These are phyloP conservation scores for Hemicordylus capensis DNA, from an alignment of 2,113 vertebrate species.

Conservation along the genomic window DNA sequence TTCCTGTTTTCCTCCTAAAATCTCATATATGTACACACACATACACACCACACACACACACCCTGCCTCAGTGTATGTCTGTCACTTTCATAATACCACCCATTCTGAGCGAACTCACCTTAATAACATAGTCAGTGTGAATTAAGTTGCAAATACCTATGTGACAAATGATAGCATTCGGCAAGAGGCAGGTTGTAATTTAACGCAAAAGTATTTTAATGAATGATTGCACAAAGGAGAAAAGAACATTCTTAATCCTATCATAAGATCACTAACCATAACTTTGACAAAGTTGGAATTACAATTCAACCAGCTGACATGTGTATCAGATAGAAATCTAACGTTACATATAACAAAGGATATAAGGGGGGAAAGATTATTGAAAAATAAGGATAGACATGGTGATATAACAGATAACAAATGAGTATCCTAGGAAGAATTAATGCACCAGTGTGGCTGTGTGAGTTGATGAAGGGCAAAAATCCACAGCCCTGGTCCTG, in stretches of 20 bases:
- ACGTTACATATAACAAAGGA: constrained; percentile 25
- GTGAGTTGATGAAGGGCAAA: background rate
- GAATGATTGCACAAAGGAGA: constrained; percentile 31
- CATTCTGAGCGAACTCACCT: background rate
- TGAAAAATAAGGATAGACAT: background rate
- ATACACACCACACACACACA: too few species aligned
- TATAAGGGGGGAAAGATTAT: constrained; percentile 9
- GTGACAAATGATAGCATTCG: constrained; percentile 44
- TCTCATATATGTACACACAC: background rate
- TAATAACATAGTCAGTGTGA: background rate
- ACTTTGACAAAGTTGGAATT: constrained; percentile 40
- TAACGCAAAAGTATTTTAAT: constrained; percentile 57
- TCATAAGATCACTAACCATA: constrained; percentile 3
- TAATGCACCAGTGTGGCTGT: background rate
- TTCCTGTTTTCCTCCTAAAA: background rate
- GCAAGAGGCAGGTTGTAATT: constrained; percentile 29
- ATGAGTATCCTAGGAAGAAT: background rate
- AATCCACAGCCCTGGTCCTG: background rate
- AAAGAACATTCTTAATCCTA: constrained; percentile 48
- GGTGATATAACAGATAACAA: background rate
- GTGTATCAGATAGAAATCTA: constrained; percentile 8
- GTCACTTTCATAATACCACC: background rate
- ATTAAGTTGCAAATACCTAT: constrained; percentile 27
- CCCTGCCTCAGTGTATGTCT: background rate
- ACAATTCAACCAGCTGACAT: constrained; percentile 23